phyloP scores from a whole-genome alignment of 1,140 invertebrate genomes.

The Drosophila lowei region DNA sequence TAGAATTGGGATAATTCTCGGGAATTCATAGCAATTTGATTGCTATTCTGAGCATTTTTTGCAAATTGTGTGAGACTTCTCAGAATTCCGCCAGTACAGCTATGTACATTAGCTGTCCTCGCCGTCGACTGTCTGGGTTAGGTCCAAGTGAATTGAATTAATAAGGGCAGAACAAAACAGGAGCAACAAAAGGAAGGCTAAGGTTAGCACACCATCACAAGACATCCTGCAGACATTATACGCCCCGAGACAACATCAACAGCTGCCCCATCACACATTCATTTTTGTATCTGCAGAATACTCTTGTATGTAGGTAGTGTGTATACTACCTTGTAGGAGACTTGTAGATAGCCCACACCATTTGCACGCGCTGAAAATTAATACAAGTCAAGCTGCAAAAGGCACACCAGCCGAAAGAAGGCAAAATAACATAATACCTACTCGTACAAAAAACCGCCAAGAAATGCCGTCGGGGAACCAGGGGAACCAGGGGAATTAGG shows the following conservation, averaged over 20 bases:
- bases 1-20: conserved; percentile 3
- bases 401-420: conserved; percentile 45
- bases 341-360: conserved; percentile 9
- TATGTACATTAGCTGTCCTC: background rate
- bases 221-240: conserved; percentile 2
- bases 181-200: conserved; percentile 17
- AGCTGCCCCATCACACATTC: conserved; percentile 43
- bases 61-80: conserved; percentile 7
- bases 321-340: conserved; percentile 7
- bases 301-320: background rate
- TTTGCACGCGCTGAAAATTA: conserved; percentile 69
- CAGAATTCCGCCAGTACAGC: conserved; percentile 5
- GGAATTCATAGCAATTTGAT: conserved; percentile 5
- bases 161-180: conserved; percentile 14
- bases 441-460: conserved; percentile 42
- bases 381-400: conserved; percentile 70
- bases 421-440: conserved; percentile 10
- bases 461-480: conserved; percentile 24
- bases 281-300: conserved; percentile 5
- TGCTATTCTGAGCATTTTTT: background rate
- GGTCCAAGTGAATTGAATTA: background rate
- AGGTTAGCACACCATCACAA: conserved; percentile 23
- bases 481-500: conserved; percentile 8
- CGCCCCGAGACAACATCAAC: conserved; percentile 26
- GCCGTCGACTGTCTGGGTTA: background rate